Evolutionary conservation across 2,888 invertebrate genomes (phyloP).

Genomic region (Herminia tarsipennalis): DNA sequence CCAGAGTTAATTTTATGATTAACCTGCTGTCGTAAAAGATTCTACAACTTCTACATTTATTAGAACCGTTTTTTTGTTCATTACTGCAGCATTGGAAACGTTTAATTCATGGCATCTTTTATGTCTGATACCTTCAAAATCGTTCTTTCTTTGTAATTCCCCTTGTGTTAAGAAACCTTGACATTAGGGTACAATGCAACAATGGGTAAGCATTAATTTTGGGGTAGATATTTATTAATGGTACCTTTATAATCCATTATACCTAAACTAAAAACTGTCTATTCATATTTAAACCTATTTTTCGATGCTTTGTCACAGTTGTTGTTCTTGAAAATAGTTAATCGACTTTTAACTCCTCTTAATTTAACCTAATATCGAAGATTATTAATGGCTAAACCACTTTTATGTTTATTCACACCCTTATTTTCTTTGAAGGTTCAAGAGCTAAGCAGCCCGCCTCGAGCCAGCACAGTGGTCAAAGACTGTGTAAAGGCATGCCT

Average conservation of each 20-base stretch:
- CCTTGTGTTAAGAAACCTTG: constrained; percentile 6
- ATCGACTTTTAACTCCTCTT: too few relatives aligned
- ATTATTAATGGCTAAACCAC: too few relatives aligned
- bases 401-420: too few relatives aligned
- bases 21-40: neutral
- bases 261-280: neutral
- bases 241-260: neutral
- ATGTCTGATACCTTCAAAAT: neutral
- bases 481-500: constrained; percentile 99
- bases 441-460: constrained; percentile 98
- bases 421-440: constrained; percentile 90
- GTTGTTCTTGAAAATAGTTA: too few relatives aligned
- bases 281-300: neutral
- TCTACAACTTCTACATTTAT: neutral
- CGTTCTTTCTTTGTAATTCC: neutral
- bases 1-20: neutral
- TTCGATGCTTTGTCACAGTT: too few relatives aligned
- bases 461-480: constrained; percentile 99
- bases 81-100: too few relatives aligned
- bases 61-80: too few relatives aligned
- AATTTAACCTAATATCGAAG: neutral
- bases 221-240: neutral
- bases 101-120: too few relatives aligned
- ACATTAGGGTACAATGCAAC: constrained; percentile 2
- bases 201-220: constrained; percentile 1